Conservation (phyloP, 2,113 vertebrate genomes). For the Trochalopteron elliotii region DNA sequence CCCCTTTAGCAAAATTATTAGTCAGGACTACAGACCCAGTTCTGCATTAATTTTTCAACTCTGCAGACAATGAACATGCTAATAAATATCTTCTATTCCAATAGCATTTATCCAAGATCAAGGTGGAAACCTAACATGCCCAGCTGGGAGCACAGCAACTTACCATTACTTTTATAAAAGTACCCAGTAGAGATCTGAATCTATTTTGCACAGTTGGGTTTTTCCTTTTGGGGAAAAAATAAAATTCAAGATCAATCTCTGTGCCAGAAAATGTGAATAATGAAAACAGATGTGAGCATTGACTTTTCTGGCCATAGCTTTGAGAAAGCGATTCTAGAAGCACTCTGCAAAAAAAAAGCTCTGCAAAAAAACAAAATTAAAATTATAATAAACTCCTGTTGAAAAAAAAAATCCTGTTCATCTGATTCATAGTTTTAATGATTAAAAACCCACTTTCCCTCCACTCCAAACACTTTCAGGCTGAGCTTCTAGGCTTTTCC, state of each 20-base stretch:
- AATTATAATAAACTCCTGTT: background rate
- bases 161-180: background rate
- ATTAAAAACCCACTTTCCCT: background rate
- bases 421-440: background rate
- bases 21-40: background rate
- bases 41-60: background rate
- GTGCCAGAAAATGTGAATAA: background rate
- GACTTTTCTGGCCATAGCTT: background rate
- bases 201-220: background rate
- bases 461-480: background rate
- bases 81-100: background rate
- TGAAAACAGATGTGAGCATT: background rate
- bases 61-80: background rate
- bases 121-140: background rate
- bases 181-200: background rate
- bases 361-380: background rate
- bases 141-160: background rate
- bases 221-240: background rate
- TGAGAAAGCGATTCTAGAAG: background rate
- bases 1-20: background rate
- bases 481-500: background rate
- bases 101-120: background rate
- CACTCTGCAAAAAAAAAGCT: background rate
- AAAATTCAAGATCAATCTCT: background rate
- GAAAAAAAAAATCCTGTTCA: background rate